These are phyloP conservation scores for Malthinus seriepunctatus DNA, from an alignment of 2,888 invertebrate genomes.

Conservation along the genomic window DNA sequence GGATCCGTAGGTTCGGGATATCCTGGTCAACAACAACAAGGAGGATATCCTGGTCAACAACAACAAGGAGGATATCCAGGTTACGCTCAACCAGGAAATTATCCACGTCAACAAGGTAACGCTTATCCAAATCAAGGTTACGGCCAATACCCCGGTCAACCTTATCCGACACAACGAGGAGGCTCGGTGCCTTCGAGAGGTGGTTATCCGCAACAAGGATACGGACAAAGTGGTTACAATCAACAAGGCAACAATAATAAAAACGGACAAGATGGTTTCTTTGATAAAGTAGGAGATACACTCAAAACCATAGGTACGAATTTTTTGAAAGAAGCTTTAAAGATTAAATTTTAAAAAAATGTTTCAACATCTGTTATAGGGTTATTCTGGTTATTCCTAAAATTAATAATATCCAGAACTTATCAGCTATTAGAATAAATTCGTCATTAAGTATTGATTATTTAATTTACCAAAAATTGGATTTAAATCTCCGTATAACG, in stretches of 20 bases:
- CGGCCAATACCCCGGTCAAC: constrained; percentile 11
- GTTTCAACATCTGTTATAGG: constrained; percentile 48
- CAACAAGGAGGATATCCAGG: constrained; percentile 31
- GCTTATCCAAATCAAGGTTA: constrained; percentile 28
- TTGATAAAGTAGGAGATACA: constrained; percentile 47
- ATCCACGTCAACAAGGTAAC: constrained; percentile 30
- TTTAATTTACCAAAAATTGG: not conserved
- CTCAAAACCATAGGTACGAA: constrained; percentile 52
- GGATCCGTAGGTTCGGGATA: constrained; percentile 50
- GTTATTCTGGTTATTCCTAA: constrained; percentile 50
- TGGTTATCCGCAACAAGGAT: constrained; percentile 18
- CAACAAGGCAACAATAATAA: constrained; percentile 23
- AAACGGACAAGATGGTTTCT: constrained; percentile 39
- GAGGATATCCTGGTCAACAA: constrained; percentile 31
- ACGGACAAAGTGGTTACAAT: constrained; percentile 10
- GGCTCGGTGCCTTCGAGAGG: constrained; percentile 19
- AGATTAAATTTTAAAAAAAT: constrained; percentile 34
- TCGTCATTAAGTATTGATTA: constrained; percentile 2
- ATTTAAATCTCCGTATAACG: not conserved
- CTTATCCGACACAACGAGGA: constrained; percentile 9
- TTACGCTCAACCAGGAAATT: constrained; percentile 14
- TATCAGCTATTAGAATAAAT: constrained; percentile 1
- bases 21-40: constrained; percentile 38
- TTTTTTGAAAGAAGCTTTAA: constrained; percentile 48
- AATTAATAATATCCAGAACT: constrained; percentile 34